These are phyloP conservation scores for Allophyes oxyacanthae DNA, from an alignment of 2,888 invertebrate genomes.

Conservation along the genomic window DNA sequence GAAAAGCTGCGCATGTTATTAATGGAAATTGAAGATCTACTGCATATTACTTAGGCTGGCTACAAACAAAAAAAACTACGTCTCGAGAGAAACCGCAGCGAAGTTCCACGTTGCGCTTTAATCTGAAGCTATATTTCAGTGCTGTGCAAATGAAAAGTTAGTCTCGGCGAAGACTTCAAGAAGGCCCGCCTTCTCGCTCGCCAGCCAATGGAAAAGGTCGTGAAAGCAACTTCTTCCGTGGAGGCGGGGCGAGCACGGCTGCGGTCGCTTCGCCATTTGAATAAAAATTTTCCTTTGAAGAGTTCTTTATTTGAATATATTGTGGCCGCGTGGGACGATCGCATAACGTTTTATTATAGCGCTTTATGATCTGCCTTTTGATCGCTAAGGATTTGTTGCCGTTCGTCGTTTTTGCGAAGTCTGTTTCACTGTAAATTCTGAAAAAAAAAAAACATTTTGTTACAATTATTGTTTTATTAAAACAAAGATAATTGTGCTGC, in stretches of 20 bases:
- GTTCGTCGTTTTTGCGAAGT: background rate
- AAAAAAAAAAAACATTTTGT: background rate
- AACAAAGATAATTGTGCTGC: background rate
- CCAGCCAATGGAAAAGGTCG: conserved; percentile 87
- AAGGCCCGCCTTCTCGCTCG: conserved; percentile 80
- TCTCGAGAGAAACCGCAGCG: conserved; percentile 81
- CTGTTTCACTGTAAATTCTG: background rate
- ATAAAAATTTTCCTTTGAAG: conserved; percentile 84
- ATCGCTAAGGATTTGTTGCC: conserved; percentile 36
- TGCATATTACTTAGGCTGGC: conserved; percentile 63
- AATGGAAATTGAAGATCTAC: conserved; percentile 63
- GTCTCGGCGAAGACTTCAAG: conserved; percentile 82
- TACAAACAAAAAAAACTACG: conserved; percentile 69
- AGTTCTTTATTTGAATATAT: conserved; percentile 85
- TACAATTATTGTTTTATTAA: no score
- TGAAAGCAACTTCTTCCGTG: conserved; percentile 86
- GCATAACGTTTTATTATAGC: conserved; percentile 53
- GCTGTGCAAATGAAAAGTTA: conserved; percentile 88
- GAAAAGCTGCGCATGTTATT: conserved; percentile 44
- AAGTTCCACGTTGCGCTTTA: conserved; percentile 83
- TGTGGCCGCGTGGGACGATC: conserved; percentile 67
- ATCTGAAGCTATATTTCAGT: conserved; percentile 86
- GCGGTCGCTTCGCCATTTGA: conserved; percentile 86
- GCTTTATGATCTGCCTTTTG: conserved; percentile 49
- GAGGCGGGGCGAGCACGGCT: conserved; percentile 81